Conservation (phyloP, 1,140 invertebrate genomes). For the Euwallacea fornicatus region DNA sequence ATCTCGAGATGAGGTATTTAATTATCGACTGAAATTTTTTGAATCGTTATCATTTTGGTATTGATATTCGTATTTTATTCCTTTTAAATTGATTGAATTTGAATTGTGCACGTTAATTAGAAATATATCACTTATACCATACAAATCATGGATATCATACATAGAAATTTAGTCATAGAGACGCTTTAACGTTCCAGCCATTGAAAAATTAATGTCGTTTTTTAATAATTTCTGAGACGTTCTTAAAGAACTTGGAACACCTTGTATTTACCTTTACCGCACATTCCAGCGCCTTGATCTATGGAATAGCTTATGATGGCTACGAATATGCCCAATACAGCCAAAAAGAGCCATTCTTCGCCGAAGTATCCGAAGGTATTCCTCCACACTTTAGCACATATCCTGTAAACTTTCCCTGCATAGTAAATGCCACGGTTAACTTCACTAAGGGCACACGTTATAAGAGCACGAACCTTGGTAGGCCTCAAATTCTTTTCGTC, state of each 20-base stretch:
- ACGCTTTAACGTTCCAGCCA: no score
- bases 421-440: slow-evolving; percentile 19
- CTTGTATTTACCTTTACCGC: slow-evolving; percentile 65
- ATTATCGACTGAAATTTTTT: no score
- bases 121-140: no score
- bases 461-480: slow-evolving; percentile 50
- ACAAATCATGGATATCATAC: no score
- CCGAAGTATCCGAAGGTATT: slow-evolving; percentile 86
- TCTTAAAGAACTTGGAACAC: neutral
- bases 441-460: neutral
- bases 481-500: slow-evolving; percentile 59
- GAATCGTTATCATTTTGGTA: no score
- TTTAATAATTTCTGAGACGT: no score
- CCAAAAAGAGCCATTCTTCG: slow-evolving; percentile 96
- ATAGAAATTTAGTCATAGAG: no score
- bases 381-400: slow-evolving; percentile 70
- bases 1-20: no score
- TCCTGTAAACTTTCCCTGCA: slow-evolving; percentile 56
- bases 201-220: no score
- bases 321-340: slow-evolving; percentile 91
- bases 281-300: slow-evolving; percentile 91
- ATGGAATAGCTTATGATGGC: slow-evolving; percentile 92
- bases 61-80: no score
- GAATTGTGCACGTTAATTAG: no score
- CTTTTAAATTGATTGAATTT: no score